Conservation (phyloP, 2,888 invertebrate genomes). For the Troglohyphantes excavatus region DNA sequence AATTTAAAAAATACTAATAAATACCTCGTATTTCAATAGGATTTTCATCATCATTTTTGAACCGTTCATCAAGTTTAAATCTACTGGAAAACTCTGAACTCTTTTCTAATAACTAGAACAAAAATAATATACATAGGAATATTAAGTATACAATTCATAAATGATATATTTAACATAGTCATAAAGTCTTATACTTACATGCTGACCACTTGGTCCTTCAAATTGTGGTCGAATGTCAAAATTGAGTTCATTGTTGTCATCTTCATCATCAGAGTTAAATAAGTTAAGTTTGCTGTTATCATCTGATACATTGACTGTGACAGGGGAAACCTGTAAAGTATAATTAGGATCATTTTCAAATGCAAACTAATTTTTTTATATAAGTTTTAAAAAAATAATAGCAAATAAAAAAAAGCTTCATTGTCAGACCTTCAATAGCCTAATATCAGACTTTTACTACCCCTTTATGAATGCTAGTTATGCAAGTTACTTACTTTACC, state of each 20-base stretch:
- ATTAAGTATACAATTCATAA: no score
- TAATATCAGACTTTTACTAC: no score
- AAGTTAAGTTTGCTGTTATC: slow-evolving; percentile 45
- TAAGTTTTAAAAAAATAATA: no score
- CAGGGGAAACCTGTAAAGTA: neutral
- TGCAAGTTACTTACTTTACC: no score
- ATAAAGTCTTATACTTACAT: slow-evolving; percentile 23
- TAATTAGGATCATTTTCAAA: neutral
- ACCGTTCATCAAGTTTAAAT: slow-evolving; percentile 74
- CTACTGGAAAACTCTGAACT: slow-evolving; percentile 44
- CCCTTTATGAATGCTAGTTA: no score
- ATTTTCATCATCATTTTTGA: slow-evolving; percentile 36
- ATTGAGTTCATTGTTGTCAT: slow-evolving; percentile 22
- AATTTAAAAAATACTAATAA: neutral
- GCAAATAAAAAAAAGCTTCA: no score
- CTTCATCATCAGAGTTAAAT: slow-evolving; percentile 68
- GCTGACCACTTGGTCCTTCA: slow-evolving; percentile 58
- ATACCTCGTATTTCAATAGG: slow-evolving; percentile 7
- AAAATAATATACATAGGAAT: neutral
- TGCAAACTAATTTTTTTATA: no score
- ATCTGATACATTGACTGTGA: neutral
- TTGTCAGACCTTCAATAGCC: no score
- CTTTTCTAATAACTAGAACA: slow-evolving; percentile 52
- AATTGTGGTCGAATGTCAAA: slow-evolving; percentile 63
- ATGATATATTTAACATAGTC: no score